A percentile compares a stretch with the other conserved stretches of the same genome.
phyloP scores from a whole-genome alignment of 2,888 invertebrate species.

The Epinotia demarniana region DNA sequence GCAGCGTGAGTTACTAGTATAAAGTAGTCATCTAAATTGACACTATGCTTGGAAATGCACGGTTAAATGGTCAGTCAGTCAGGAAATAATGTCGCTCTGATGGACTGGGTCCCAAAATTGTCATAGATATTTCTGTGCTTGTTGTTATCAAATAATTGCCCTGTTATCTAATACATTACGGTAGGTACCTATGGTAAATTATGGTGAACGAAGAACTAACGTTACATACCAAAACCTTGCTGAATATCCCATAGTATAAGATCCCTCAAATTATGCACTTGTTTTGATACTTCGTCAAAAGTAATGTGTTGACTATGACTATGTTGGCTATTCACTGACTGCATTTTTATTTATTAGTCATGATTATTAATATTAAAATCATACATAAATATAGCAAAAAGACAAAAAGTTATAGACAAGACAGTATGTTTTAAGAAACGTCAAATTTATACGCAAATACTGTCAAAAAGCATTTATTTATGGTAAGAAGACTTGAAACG shows the following conservation, averaged over 20 bases:
- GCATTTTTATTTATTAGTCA: neutral
- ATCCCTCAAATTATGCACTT: constrained; percentile 70
- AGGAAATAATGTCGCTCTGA: no score
- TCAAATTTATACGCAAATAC: neutral
- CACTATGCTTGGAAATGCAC: no score
- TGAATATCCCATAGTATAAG: constrained; percentile 70
- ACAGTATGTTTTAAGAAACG: neutral
- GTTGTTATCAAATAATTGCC: no score
- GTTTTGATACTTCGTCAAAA: constrained; percentile 67
- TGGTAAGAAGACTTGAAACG: neutral
- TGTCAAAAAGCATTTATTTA: neutral
- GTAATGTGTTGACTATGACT: constrained; percentile 40
- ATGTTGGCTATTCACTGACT: no score
- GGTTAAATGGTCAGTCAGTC: no score
- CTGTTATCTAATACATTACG: no score
- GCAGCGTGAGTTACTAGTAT: no score
- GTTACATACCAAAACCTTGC: constrained; percentile 54
- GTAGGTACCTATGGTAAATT: no score
- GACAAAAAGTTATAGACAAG: neutral
- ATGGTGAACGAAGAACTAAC: no score
- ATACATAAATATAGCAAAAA: neutral
- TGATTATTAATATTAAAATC: neutral
- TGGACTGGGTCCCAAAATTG: no score
- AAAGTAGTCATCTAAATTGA: no score
- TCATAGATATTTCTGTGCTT: no score